Percentiles rank a stretch among this genome's conserved stretches.
Conservation (phyloP, 2,113 vertebrate genomes). For the Corythornis cristatus region DNA sequence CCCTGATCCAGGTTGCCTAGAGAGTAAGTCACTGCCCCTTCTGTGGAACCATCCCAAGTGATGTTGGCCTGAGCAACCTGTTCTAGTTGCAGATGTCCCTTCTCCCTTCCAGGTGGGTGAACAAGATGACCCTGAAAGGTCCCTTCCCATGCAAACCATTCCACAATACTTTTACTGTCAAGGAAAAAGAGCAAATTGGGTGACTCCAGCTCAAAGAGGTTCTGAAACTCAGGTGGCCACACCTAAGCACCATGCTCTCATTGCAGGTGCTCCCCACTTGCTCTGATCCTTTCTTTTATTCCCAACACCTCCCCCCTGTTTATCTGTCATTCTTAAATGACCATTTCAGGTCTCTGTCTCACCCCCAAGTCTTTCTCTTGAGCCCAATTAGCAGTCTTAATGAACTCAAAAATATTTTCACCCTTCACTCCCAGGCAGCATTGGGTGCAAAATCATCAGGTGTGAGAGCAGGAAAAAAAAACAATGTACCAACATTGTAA, state of each 20-base stretch:
- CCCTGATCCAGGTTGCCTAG: neutral
- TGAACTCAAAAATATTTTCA: neutral
- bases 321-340: no score
- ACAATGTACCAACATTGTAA: slow-evolving; percentile 22
- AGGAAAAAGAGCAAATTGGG: neutral
- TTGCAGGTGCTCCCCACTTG: neutral
- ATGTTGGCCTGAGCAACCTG: neutral
- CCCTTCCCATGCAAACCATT: neutral
- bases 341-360: neutral
- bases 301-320: neutral
- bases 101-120: neutral
- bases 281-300: neutral
- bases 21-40: neutral
- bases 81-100: neutral
- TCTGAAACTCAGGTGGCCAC: neutral
- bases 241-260: neutral
- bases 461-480: slow-evolving; percentile 25
- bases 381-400: neutral
- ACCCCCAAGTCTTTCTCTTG: neutral
- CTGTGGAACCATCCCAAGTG: neutral
- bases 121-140: neutral
- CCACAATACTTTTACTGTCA: neutral
- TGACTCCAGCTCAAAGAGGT: neutral
- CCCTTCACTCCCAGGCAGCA: neutral
- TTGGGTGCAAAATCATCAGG: neutral